Percentiles rank a stretch among this genome's conserved stretches.
Evolutionary conservation across 2,113 vertebrate species (phyloP).

Genomic region (Rostratula benghalensis): DNA sequence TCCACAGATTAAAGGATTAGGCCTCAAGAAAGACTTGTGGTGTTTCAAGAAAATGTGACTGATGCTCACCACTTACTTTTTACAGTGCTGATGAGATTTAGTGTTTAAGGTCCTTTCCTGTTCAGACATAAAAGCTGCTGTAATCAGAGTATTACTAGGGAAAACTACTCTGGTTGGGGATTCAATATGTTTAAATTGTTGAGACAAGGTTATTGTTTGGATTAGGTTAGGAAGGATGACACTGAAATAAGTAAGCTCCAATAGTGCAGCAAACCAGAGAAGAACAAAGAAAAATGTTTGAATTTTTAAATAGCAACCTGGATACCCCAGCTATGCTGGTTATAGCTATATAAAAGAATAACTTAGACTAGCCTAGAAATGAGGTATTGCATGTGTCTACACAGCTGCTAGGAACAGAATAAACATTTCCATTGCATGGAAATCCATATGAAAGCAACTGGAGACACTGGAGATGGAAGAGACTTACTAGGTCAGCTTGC

Average conservation of each 20-base stretch:
- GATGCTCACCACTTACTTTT: conserved; percentile 74
- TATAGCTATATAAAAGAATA: background rate
- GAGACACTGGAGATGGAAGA: background rate
- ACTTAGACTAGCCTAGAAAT: background rate
- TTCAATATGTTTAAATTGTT: conserved; percentile 66
- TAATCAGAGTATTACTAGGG: conserved; percentile 73
- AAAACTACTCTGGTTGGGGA: conserved; percentile 58
- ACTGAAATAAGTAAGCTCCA: conserved; percentile 47
- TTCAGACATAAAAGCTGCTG: conserved; percentile 74
- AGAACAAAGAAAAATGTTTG: conserved; percentile 48
- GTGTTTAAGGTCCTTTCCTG: conserved; percentile 69
- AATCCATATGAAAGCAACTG: background rate
- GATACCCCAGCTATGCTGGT: background rate
- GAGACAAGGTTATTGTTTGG: conserved; percentile 68
- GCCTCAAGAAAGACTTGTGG: conserved; percentile 67
- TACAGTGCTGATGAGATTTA: conserved; percentile 73
- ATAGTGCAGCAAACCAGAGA: background rate
- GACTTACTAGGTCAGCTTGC: background rate
- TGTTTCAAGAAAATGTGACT: conserved; percentile 73
- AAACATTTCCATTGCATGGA: background rate
- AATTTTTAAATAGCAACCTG: conserved; percentile 3
- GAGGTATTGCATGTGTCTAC: background rate
- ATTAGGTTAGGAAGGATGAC: conserved; percentile 64
- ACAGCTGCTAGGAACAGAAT: background rate
- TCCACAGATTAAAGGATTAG: conserved; percentile 73